These are phyloP conservation scores for Turdus rufiventris DNA, from an alignment of 2,113 vertebrate genomes.

Conservation along the genomic window DNA sequence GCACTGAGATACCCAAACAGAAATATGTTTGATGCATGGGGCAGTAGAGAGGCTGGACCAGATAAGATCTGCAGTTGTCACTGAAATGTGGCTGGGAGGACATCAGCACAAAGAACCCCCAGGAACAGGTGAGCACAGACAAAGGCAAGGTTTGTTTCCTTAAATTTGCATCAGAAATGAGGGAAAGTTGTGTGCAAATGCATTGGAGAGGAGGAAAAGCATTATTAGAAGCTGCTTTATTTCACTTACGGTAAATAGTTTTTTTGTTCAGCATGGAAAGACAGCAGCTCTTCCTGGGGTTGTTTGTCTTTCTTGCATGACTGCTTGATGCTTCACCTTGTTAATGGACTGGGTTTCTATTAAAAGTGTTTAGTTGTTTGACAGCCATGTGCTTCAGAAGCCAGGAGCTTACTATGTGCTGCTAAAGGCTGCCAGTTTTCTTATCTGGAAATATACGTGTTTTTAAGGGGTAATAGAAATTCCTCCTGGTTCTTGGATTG, in stretches of 20 bases:
- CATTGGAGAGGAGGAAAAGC: not conserved
- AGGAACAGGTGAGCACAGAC: not conserved
- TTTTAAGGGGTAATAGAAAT: not conserved
- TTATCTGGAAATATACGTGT: not conserved
- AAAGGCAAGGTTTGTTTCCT: not conserved
- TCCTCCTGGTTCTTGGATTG: not conserved
- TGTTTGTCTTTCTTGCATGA: not conserved
- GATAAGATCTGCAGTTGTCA: not conserved
- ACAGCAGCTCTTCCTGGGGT: not conserved
- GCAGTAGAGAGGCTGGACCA: not conserved
- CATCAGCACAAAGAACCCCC: not conserved
- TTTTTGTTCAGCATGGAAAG: constrained; percentile 26
- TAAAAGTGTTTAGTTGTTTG: not conserved
- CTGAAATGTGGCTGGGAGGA: not conserved
- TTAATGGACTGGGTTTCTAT: not conserved
- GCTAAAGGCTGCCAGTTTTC: not conserved
- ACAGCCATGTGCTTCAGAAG: not conserved
- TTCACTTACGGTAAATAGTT: not conserved
- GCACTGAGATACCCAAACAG: not conserved
- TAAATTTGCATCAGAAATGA: not conserved
- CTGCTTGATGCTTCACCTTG: not conserved
- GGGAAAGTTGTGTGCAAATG: not conserved
- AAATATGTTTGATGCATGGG: not conserved
- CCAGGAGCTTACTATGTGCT: not conserved
- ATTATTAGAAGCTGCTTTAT: not conserved